Evolutionary conservation across 1,140 invertebrate species (phyloP), one percentile per base, ranked within the genome.

Genomic region (Antheraea pernyi): DNA sequence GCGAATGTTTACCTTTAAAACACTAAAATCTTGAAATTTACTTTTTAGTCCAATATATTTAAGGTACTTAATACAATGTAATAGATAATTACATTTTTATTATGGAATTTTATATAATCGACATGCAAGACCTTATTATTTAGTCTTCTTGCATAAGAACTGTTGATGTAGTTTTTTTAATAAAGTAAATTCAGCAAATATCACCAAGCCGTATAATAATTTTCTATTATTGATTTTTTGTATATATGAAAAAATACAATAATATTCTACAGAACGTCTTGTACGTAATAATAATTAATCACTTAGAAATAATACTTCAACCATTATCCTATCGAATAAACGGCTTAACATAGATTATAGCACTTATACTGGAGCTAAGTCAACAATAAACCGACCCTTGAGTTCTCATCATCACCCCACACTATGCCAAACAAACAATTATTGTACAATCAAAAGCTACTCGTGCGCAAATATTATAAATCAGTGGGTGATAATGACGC

Each of bases 371-470:
- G 82, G 77, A 75, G 66, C 76, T 83, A 86, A 89, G 73, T 81
- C 81, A 86, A 89, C 85, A 89, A 87, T 61, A 53, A 53, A 7
- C 64, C 19, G 77, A 73, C 71, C 75, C 83, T 81, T 80, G 79
- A 81, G 75, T 81, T 85, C 86, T 81, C 79, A 78, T 42, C 74
- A 71, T 65, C 64, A 48, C 37, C 22, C 39, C 18, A 65, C 39
- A n/a, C 42, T 22, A 48, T 16, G 18, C 46, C 78, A 91, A 91
- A 91, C 88, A 91, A 91, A 90, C 84, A 89, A 90, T 91, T 89
- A 89, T 87, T 84, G 75, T 71, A 89, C 87, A 90, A 90, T 90
- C 88, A 85, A 81, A 73, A 72, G 70, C 78, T 81, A 85, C 82
- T 89, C 88, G 80, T 72, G 81, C 82, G 80, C 73, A 76, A 76